Percentiles rank a stretch among this genome's conserved stretches.
These are phyloP conservation scores for Harpalus rubripes DNA, from an alignment of 2,888 invertebrate species.

Conservation along the genomic window DNA sequence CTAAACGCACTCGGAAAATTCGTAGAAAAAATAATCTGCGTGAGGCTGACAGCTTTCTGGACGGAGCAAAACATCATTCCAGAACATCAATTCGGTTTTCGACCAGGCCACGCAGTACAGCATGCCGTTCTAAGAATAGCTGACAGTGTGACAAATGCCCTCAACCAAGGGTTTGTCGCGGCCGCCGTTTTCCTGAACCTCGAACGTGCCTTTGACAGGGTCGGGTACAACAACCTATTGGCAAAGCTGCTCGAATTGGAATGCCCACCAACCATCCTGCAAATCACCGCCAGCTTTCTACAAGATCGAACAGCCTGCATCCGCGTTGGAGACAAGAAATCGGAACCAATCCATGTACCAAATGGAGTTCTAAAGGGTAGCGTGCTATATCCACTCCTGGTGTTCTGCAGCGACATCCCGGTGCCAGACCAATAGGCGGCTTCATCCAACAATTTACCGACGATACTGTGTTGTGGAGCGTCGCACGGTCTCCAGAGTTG, in stretches of 20 bases:
- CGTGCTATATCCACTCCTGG: conserved; percentile 5
- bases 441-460: not conserved
- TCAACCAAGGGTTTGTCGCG: not conserved
- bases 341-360: not conserved
- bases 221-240: conserved; percentile 25
- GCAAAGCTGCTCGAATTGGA: not conserved
- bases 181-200: conserved; percentile 19
- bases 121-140: not conserved
- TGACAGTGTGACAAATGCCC: not conserved
- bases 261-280: not conserved
- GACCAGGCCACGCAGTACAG: not conserved
- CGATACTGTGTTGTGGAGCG: not conserved
- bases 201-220: conserved; percentile 33
- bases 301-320: not conserved
- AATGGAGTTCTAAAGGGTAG: not conserved
- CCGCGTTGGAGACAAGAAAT: not conserved
- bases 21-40: not conserved
- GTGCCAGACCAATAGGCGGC: not conserved
- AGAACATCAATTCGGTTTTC: conserved; percentile 13
- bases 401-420: conserved; percentile 32
- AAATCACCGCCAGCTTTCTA: not conserved
- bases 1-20: conserved; percentile 26
- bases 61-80: conserved; percentile 15
- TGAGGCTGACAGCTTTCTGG: not conserved
- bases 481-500: not conserved